Evolutionary conservation across 2,113 vertebrate genomes (phyloP), one percentile per base, ranked within the genome.

Genomic region (Phodopus roborovskii): DNA sequence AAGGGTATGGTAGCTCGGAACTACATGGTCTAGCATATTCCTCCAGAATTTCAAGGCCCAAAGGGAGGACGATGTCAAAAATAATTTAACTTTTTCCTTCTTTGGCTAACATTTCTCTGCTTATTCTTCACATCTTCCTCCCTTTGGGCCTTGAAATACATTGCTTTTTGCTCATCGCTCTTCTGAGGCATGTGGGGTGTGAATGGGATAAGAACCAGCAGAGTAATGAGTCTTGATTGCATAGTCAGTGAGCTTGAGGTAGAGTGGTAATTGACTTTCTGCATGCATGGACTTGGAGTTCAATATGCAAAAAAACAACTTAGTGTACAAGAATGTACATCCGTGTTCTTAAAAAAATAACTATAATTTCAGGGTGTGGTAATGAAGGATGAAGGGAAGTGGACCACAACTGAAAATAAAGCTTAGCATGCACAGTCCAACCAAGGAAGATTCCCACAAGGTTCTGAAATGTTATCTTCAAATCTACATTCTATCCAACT

Each of bases 281-380:
- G 92, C 97, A 90, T 60, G 94, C 48, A 95, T 92, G 96, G 96
- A 89, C 94, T 97, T 98, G 95, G 96, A 96, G 92, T 0, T 45
- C 26, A 74, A 58, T 94, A 97, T 94, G 79, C 86, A 97, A 94
- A 88, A 88, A 97, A 96, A 53, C 92, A 97, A 95, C 91, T 48
- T 17, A 13, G 88, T 96, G 56, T 79, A 95, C 60, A 88, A 78
- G 94, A 97, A 96, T 70, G 93, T 88, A 91, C 7, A 68, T 93
- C 83, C 48, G 5, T 90, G 91, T 94, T 94, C 96, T 96, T 87
- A 96, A 91, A 56, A 66, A 97, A 97, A 95, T 94, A 95, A 95
- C 96, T 98, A 95, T 97, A 97, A 98, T 97, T 97, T 97, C 83
- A 97, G 93, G 90, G 95, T 96, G 95, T 97, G 74, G 95, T 95